A percentile compares a stretch with the other conserved stretches of the same genome.
Evolutionary conservation across 1,140 invertebrate genomes (phyloP).

Genomic region (Rhynchophorus ferrugineus): DNA sequence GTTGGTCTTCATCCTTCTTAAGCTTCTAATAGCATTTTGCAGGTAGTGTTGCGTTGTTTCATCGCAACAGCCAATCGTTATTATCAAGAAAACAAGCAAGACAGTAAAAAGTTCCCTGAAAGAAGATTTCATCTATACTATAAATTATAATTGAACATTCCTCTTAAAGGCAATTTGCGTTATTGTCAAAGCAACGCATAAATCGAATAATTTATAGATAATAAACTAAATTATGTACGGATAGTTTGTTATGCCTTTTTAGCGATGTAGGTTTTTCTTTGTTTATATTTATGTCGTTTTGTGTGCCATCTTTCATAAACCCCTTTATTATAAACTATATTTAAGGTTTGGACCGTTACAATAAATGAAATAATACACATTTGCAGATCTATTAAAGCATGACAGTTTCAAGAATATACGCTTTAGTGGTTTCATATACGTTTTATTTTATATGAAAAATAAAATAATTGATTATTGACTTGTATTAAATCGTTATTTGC

Average conservation of each 20-base stretch:
- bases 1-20: constrained; percentile 27
- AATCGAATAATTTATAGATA: too few species aligned
- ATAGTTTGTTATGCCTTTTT: too few species aligned
- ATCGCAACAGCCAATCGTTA: constrained; percentile 8
- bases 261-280: too few species aligned
- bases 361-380: constrained; percentile 33
- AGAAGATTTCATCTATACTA: not conserved
- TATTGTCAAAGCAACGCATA: constrained; percentile 6
- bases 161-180: too few species aligned
- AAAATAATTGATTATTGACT: too few species aligned
- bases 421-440: constrained; percentile 7
- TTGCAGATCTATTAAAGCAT: constrained; percentile 33
- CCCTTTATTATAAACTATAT: constrained; percentile 17
- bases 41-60: constrained; percentile 31
- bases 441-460: constrained; percentile 11
- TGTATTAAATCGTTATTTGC: not conserved
- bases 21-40: constrained; percentile 35
- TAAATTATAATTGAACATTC: constrained; percentile 1
- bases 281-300: too few species aligned
- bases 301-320: too few species aligned
- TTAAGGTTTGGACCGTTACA: constrained; percentile 30
- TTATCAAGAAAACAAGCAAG: constrained; percentile 9
- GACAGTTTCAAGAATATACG: constrained; percentile 13
- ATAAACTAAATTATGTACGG: too few species aligned
- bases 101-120: constrained; percentile 10